Base-by-base conservation (phyloP, 2,113 vertebrate species). In the Sinocyclocheilus anophthalmus region DNA sequence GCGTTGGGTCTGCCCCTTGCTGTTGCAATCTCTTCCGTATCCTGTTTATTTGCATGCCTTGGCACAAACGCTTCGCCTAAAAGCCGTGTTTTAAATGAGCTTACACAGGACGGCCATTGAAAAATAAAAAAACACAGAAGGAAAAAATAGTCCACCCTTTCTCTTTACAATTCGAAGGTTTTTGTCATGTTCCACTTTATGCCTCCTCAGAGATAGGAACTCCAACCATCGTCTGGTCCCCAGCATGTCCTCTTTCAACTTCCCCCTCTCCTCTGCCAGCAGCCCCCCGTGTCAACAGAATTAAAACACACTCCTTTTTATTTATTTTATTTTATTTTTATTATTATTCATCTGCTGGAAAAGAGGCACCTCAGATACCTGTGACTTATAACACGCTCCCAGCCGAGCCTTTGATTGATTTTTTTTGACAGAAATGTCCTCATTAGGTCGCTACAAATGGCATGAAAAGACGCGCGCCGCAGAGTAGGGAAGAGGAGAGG, bases 381-480 rank as follows among this genome's bases (percentile, higher is more conserved):
- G 92, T 86, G 90, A 90, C 90, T 91, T 90, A 89, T 83, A 92
- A 91, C 90, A 50, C 53, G 81, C 89, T 84, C 70, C 70, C 81
- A 81, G 86, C 87, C 84, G 79, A 70, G 93, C 16, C 76, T 91
- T 91, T 92, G 95, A 95, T 94, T 94, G 94, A 95, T 93, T 91
- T 92, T 39, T 91, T 89, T 90, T 94, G 94, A 95, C 94, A 94
- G 94, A 93, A 94, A 94, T 94, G 94, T 94, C 93, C 95, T 95
- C 94, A 95, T 95, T 95, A 95, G 94, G 92, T 92, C 91, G 92
- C 91, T 91, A 89, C 91, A 93, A 93, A 94, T 91, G 91, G 85
- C 84, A 91, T 84, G 90, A 93, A 92, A 93, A 92, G 91, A 90
- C 85, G 85, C 77, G 83, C 61, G 88, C 81, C 84, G 89, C 90